These are phyloP conservation scores for Entelurus aequoreus DNA, from an alignment of 2,113 vertebrate species.

Conservation along the genomic window DNA sequence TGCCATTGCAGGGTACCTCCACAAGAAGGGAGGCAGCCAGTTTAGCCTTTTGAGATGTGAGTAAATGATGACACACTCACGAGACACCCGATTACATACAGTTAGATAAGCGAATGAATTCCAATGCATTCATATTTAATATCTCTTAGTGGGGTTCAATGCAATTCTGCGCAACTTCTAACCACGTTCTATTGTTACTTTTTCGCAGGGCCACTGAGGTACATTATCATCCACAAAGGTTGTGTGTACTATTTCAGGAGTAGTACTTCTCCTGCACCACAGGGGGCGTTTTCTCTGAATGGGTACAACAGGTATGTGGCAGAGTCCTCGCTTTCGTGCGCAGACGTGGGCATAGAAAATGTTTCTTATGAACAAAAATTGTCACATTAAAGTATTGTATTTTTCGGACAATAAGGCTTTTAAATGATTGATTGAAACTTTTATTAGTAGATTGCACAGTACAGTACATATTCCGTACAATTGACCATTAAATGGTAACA, in stretches of 20 bases:
- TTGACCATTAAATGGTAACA: no score
- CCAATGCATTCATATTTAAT: no score
- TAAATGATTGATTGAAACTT: no score
- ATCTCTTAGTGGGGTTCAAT: no score
- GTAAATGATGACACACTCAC: slow-evolving; percentile 44
- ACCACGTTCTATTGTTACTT: background rate
- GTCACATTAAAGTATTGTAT: no score
- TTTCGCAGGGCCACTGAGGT: slow-evolving; percentile 86
- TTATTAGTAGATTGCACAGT: no score
- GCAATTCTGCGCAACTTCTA: no score
- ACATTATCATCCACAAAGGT: slow-evolving; percentile 89
- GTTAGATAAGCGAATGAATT: no score
- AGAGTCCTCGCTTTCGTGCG: background rate
- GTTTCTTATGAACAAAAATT: no score
- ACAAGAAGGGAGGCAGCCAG: slow-evolving; percentile 97
- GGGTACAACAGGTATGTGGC: slow-evolving; percentile 91
- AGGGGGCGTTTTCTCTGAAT: slow-evolving; percentile 93
- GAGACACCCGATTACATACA: background rate
- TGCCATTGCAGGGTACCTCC: slow-evolving; percentile 83
- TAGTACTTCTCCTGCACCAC: slow-evolving; percentile 87
- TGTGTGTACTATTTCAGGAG: slow-evolving; percentile 96
- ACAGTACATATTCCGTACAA: no score
- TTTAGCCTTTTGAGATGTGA: slow-evolving; percentile 93
- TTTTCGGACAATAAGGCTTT: no score
- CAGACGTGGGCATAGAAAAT: no score